Evolutionary conservation across 2,888 invertebrate species (phyloP).

Genomic region (Tanaodytes sp.): DNA sequence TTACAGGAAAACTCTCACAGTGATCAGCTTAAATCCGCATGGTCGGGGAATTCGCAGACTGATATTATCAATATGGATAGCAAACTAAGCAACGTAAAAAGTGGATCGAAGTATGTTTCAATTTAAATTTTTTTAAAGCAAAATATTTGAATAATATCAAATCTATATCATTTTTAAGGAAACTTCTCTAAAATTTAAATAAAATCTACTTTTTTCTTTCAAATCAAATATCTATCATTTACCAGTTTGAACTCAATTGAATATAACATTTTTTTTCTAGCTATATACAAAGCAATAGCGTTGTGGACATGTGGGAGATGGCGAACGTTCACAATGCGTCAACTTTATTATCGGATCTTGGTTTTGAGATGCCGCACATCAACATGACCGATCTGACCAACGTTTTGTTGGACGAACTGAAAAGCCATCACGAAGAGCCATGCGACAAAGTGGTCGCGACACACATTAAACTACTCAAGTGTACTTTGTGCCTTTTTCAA

Average conservation of each 20-base stretch:
- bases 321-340: conserved; percentile 80
- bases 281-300: conserved; percentile 64
- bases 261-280: conserved; percentile 34
- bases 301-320: conserved; percentile 83
- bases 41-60: conserved; percentile 58
- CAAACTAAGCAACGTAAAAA: conserved; percentile 57
- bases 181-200: too few species aligned
- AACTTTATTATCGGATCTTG: conserved; percentile 79
- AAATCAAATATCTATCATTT: neutral
- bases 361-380: conserved; percentile 77
- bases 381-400: conserved; percentile 78
- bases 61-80: conserved; percentile 59
- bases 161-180: too few species aligned
- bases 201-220: neutral
- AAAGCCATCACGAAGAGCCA: conserved; percentile 72
- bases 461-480: conserved; percentile 76
- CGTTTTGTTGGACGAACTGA: conserved; percentile 81
- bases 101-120: conserved; percentile 34
- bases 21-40: conserved; percentile 59
- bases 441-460: conserved; percentile 67
- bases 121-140: conserved; percentile 8
- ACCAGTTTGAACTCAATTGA: neutral
- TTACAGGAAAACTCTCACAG: conserved; percentile 48
- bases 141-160: conserved; percentile 37
- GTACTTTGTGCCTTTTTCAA: conserved; percentile 80